These are phyloP conservation scores for Campaea margaritaria DNA, from an alignment of 2,888 invertebrate genomes.

Conservation along the genomic window DNA sequence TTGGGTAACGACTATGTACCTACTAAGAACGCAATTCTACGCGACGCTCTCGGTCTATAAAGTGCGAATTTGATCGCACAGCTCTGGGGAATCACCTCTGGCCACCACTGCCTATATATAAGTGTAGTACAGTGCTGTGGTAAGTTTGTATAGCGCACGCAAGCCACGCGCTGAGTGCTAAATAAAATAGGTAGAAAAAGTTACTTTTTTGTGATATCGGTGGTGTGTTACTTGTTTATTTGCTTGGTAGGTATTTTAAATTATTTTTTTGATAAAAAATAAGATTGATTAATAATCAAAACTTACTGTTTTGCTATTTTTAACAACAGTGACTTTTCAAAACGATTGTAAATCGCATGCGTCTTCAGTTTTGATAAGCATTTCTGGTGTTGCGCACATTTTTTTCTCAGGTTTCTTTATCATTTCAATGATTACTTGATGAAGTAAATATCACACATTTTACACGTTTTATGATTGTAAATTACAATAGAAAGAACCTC, in stretches of 20 bases:
- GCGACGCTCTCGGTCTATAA: constrained; percentile 16
- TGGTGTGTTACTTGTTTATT: neutral
- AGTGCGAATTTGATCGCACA: constrained; percentile 13
- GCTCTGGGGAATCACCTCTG: constrained; percentile 58
- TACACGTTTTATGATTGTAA: too few relatives aligned
- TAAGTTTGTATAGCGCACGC: constrained; percentile 43
- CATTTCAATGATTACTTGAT: too few relatives aligned
- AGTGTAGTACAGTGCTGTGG: constrained; percentile 36
- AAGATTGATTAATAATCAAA: too few relatives aligned
- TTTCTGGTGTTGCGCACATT: too few relatives aligned
- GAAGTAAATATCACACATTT: too few relatives aligned
- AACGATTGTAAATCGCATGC: too few relatives aligned
- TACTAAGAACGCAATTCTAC: constrained; percentile 5
- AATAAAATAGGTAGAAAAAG: neutral
- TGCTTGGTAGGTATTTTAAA: constrained; percentile 3
- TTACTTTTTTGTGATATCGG: neutral
- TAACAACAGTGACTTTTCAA: too few relatives aligned
- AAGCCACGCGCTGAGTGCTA: constrained; percentile 9
- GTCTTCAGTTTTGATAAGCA: too few relatives aligned
- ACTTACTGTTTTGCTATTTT: too few relatives aligned
- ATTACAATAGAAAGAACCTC: too few relatives aligned
- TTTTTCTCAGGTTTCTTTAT: too few relatives aligned
- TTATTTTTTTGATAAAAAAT: neutral
- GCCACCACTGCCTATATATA: constrained; percentile 50
- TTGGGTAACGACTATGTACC: too few relatives aligned